Evolutionary conservation across 2,797 vertebrate species (phyloP), one percentile per base, ranked within the genome.

Genomic region (Acrocephalus scirpaceus): DNA sequence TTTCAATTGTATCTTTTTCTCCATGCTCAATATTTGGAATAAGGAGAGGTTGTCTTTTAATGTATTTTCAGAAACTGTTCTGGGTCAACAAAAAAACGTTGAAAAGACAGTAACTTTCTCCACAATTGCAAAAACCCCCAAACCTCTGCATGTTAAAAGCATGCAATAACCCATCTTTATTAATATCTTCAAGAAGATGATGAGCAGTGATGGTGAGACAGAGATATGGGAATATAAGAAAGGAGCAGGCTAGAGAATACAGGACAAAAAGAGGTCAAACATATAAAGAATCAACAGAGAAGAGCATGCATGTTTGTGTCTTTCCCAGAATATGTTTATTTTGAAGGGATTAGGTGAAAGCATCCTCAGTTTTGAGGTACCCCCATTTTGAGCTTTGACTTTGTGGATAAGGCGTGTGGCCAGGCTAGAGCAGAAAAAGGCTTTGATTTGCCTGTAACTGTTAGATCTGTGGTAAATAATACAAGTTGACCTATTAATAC

Each of bases 231-330:
- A 34, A 30, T 65, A 36, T 36, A 19, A 65, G 32, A 64, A 64
- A 19, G 26, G 2, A 34, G 12, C 32, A 44, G 11, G 30, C 7
- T 53, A 5, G 38, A 77, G 13, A 54, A 25, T 13, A 30, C 26
- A 65, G 50, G 21, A 23, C 20, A 36, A 30, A 42, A 65, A 64
- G 20, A 12, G 7, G 20, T 44, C 25, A 53, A 29, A 30, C 10
- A 29, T 38, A 32, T 4, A 53, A 36, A 54, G 32, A 45, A 45
- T 19, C 20, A 54, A 16, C 26, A 15, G 32, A 64, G 25, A 64
- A 23, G 32, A 34, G 8, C 4, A 3, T 8, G 0, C 9, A 8
- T 19, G 2, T 62, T 83, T n/a, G 42, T 11, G 3, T 14, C 10
- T 74, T 70, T 21, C 32, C 20, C 10, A 29, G 48, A 38, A n/a